phyloP scores from a whole-genome alignment of 2,797 vertebrate genomes.

The Philypnodon macrostomus region DNA sequence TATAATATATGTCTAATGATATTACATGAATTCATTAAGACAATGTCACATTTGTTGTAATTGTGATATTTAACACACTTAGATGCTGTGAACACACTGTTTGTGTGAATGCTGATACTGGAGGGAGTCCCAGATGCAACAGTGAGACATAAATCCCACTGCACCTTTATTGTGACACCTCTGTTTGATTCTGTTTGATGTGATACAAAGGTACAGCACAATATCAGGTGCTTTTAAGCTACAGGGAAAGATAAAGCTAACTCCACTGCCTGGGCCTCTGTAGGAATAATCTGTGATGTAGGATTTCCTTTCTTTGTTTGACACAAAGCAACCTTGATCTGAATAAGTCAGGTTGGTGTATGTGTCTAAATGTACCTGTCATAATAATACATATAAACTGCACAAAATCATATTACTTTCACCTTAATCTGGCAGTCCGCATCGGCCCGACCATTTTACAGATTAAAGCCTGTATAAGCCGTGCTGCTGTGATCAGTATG shows the following conservation, averaged over 20 bases:
- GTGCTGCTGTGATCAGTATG: conserved; percentile 23
- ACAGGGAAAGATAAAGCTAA: conserved; percentile 8
- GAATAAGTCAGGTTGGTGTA: no score
- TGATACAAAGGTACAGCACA: not conserved
- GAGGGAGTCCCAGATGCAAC: conserved; percentile 11
- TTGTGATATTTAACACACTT: conserved; percentile 1
- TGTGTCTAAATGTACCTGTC: conserved; percentile 11
- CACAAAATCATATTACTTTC: conserved; percentile 50
- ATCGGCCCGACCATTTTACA: conserved; percentile 21
- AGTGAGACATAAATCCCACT: conserved; percentile 28
- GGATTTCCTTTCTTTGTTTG: conserved; percentile 12
- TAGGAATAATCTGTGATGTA: conserved; percentile 16
- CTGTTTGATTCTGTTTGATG: conserved; percentile 19
- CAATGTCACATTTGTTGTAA: not conserved
- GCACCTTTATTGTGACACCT: conserved; percentile 25
- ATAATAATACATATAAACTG: conserved; percentile 33
- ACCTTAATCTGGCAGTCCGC: conserved; percentile 50
- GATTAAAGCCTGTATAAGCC: conserved; percentile 34
- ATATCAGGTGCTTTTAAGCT: conserved; percentile 18
- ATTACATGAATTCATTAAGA: conserved; percentile 9
- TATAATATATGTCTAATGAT: not conserved
- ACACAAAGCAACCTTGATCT: not conserved
- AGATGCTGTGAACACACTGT: conserved; percentile 5
- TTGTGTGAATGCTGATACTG: conserved; percentile 16
- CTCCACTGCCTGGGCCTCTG: conserved; percentile 8